Percentiles rank a stretch among this genome's conserved stretches.
phyloP scores from a whole-genome alignment of 2,888 invertebrate genomes.

The Macaria notata region DNA sequence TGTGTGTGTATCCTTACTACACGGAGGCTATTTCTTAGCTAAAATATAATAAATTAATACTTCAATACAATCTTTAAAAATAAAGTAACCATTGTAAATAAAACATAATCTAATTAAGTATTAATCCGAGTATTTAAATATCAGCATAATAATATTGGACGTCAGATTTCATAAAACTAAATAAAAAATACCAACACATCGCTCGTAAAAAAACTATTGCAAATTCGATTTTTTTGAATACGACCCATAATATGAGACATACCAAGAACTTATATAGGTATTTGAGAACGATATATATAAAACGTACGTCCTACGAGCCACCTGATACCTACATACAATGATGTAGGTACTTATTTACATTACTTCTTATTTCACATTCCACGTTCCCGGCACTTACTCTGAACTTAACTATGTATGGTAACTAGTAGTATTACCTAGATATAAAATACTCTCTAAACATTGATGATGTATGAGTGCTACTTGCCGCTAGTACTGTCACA shows the following conservation, averaged over 20 bases:
- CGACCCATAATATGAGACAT: no score
- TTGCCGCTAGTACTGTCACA: not conserved
- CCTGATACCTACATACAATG: no score
- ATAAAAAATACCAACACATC: not conserved
- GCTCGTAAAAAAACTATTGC: not conserved
- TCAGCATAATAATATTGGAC: conserved; percentile 23
- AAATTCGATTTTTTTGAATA: no score
- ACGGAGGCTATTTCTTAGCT: no score
- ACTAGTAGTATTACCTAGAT: conserved; percentile 18
- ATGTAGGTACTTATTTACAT: not conserved
- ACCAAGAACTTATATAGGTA: no score
- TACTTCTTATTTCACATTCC: conserved; percentile 59
- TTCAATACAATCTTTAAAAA: conserved; percentile 6
- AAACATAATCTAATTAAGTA: conserved; percentile 22
- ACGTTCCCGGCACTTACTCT: conserved; percentile 71
- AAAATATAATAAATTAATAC: conserved; percentile 11
- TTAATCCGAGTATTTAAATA: conserved; percentile 29
- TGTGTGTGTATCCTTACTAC: no score
- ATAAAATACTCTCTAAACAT: not conserved
- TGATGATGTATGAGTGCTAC: not conserved
- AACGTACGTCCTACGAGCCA: no score
- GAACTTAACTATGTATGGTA: conserved; percentile 33
- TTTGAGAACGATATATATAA: no score
- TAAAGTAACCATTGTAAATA: conserved; percentile 24
- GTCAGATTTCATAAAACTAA: conserved; percentile 14